These are phyloP conservation scores for Drosophila virilis DNA, from an alignment of 1,140 invertebrate genomes.

Conservation along the genomic window DNA sequence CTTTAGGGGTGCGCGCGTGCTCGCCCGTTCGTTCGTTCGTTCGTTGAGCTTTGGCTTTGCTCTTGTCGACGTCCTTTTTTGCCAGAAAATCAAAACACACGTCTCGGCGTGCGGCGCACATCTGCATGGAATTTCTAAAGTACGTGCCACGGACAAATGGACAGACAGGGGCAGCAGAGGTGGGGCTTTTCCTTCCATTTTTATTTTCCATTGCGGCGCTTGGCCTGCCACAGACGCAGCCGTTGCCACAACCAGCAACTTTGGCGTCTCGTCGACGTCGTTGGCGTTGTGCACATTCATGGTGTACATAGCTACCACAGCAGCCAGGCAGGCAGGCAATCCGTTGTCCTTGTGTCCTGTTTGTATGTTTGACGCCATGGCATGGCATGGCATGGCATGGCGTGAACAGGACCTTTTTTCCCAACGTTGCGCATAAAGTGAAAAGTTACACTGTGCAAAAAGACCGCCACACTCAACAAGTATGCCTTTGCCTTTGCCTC, in stretches of 20 bases:
- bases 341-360: constrained; percentile 46
- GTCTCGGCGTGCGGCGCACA: constrained; percentile 81
- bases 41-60: constrained; percentile 68
- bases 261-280: constrained; percentile 57
- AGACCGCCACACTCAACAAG: constrained; percentile 18
- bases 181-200: constrained; percentile 22
- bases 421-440: constrained; percentile 63
- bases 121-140: constrained; percentile 83
- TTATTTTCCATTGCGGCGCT: constrained; percentile 41
- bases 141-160: constrained; percentile 71
- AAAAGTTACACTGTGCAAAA: constrained; percentile 66
- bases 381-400: constrained; percentile 61
- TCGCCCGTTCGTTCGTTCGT: constrained; percentile 30
- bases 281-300: constrained; percentile 57
- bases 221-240: constrained; percentile 47
- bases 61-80: constrained; percentile 48
- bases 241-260: constrained; percentile 72
- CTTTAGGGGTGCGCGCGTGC: constrained; percentile 36
- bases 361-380: constrained; percentile 75
- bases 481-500: not conserved
- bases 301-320: constrained; percentile 72
- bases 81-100: constrained; percentile 81
- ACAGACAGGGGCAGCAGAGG: constrained; percentile 24
- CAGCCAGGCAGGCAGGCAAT: constrained; percentile 50
- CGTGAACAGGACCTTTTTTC: constrained; percentile 49